These are phyloP conservation scores for Strix aluco DNA, from an alignment of 2,113 vertebrate genomes.

Conservation along the genomic window DNA sequence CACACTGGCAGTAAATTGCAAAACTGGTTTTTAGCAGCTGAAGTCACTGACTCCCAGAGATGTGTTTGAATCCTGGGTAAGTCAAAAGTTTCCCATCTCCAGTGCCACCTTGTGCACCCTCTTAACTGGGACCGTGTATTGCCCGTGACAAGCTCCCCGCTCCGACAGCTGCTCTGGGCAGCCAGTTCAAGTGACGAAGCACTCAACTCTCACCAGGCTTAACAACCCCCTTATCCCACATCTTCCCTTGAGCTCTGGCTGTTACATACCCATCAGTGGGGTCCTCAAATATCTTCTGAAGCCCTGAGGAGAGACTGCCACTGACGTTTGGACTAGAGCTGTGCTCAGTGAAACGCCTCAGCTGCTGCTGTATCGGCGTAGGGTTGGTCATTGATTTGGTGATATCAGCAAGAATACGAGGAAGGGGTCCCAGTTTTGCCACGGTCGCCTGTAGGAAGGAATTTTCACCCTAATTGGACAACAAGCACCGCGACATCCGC, in stretches of 20 bases:
- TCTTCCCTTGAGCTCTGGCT: not conserved
- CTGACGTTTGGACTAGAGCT: constrained; percentile 88
- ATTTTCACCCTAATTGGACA: constrained; percentile 96
- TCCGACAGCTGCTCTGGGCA: not conserved
- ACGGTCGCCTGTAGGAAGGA: constrained; percentile 98
- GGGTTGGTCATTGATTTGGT: constrained; percentile 86
- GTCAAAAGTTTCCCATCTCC: not conserved
- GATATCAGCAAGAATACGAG: constrained; percentile 93
- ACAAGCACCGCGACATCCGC: constrained; percentile 79
- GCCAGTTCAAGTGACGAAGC: not conserved
- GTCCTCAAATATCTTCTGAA: constrained; percentile 95
- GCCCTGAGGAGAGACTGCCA: constrained; percentile 90
- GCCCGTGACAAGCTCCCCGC: fast-evolving
- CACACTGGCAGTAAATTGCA: not conserved
- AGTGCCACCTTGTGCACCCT: not conserved
- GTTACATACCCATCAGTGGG: constrained; percentile 84
- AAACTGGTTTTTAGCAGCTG: not conserved
- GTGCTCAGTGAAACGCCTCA: constrained; percentile 85
- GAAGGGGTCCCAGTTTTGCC: constrained; percentile 93
- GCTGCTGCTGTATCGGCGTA: constrained; percentile 85
- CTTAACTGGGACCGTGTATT: not conserved
- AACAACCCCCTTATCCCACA: not conserved
- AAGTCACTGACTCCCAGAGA: not conserved
- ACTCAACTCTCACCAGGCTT: not conserved
- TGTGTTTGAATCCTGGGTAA: not conserved